phyloP scores from a whole-genome alignment of 92 coral and sea anemone genomes.

The Ricordea florida region DNA sequence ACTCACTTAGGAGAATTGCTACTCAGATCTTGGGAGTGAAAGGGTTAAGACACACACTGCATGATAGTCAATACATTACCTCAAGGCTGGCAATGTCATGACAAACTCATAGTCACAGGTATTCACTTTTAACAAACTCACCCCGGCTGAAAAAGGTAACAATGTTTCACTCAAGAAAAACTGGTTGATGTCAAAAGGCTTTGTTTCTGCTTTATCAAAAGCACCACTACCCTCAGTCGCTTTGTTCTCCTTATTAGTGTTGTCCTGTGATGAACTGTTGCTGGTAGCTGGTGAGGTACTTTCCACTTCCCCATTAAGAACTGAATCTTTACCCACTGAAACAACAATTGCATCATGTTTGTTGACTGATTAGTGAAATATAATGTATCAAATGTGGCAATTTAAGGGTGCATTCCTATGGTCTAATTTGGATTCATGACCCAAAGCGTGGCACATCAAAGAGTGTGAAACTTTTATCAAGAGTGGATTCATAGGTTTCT shows the following conservation, averaged over 20 bases:
- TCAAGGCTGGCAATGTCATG: background rate
- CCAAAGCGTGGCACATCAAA: too few relatives aligned
- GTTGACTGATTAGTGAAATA: too few relatives aligned
- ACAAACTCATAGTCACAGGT: too few relatives aligned
- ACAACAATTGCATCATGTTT: background rate
- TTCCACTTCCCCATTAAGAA: conserved; percentile 47
- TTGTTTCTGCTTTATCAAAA: conserved; percentile 13
- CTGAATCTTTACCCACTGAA: conserved; percentile 30
- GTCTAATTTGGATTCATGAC: too few relatives aligned
- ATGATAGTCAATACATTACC: too few relatives aligned
- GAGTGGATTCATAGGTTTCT: too few relatives aligned
- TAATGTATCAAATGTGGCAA: too few relatives aligned
- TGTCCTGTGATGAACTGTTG: conserved; percentile 19
- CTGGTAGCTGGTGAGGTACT: conserved; percentile 1
- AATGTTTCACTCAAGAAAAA: conserved; percentile 89
- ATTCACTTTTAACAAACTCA: conserved; percentile 25
- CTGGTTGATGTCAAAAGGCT: conserved; percentile 92
- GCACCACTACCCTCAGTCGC: background rate
- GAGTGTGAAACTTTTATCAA: too few relatives aligned
- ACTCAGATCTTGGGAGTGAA: too few relatives aligned
- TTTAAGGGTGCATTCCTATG: too few relatives aligned
- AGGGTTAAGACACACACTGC: too few relatives aligned
- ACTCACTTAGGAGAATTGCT: too few relatives aligned
- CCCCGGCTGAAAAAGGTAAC: conserved; percentile 88
- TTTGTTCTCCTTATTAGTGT: background rate